Percentiles rank a stretch among this genome's conserved stretches.
Evolutionary conservation across 2,888 invertebrate species (phyloP).

Genomic region (Amphipyra tragopoginis): DNA sequence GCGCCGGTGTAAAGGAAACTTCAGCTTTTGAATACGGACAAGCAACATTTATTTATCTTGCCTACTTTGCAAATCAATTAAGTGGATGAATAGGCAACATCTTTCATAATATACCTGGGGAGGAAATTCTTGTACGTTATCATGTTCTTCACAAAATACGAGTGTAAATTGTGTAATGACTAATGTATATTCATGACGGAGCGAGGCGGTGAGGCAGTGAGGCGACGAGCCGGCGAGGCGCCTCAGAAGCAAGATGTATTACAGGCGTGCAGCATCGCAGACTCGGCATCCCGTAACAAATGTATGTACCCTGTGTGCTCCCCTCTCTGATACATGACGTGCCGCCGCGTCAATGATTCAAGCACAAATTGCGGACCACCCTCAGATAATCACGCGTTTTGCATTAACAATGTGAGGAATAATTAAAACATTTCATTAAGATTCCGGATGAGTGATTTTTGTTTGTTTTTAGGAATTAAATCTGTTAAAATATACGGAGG

Average conservation of each 20-base stretch:
- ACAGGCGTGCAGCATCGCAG: conserved; percentile 52
- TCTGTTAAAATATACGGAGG: conserved; percentile 6
- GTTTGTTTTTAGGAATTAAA: conserved; percentile 38
- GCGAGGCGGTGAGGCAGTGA: conserved; percentile 27
- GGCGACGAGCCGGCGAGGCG: conserved; percentile 40
- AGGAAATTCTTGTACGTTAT: conserved; percentile 56
- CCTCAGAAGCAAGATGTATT: conserved; percentile 64
- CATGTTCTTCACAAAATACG: conserved; percentile 62
- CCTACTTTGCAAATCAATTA: conserved; percentile 72
- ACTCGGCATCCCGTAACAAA: conserved; percentile 55
- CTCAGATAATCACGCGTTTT: conserved; percentile 42
- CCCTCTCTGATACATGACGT: conserved; percentile 45
- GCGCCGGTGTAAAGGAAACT: conserved; percentile 66
- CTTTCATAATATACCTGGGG: conserved; percentile 18
- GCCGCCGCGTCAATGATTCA: conserved; percentile 52
- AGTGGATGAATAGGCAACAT: conserved; percentile 48
- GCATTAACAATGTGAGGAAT: conserved; percentile 49
- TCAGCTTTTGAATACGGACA: conserved; percentile 68
- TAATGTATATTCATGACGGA: conserved; percentile 72
- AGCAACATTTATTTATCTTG: conserved; percentile 58
- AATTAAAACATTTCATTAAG: conserved; percentile 48
- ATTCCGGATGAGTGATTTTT: conserved; percentile 47
- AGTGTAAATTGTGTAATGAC: conserved; percentile 67
- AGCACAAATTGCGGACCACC: conserved; percentile 40
- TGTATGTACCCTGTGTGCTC: conserved; percentile 44